Percentiles rank a stretch among this genome's conserved stretches.
Conservation (phyloP, 2,888 invertebrate species). For the Peribatodes rhomboidaria region DNA sequence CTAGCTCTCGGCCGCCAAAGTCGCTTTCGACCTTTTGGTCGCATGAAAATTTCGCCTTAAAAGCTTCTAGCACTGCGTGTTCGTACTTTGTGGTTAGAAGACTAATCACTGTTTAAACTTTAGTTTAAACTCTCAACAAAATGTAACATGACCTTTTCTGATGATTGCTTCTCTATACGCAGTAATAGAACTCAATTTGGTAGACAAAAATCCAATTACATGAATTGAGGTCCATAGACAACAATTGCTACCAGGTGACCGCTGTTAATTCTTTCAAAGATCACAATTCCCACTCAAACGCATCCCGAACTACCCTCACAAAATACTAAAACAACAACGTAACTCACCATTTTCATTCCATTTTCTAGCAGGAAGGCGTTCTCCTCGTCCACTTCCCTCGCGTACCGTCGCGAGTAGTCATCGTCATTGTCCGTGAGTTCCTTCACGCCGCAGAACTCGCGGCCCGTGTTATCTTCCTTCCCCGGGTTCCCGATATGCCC, state of each 20-base stretch:
- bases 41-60: too few species aligned
- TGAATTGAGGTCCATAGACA: too few species aligned
- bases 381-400: slow-evolving; percentile 21
- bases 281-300: not conserved
- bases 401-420: slow-evolving; percentile 18
- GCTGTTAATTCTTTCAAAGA: not conserved
- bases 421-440: slow-evolving; percentile 8
- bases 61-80: too few species aligned
- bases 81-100: too few species aligned
- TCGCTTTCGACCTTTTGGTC: too few species aligned
- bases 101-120: too few species aligned
- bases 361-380: slow-evolving; percentile 21
- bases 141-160: too few species aligned
- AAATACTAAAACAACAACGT: slow-evolving; percentile 16
- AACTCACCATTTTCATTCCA: slow-evolving; percentile 49
- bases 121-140: too few species aligned
- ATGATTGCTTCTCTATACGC: too few species aligned
- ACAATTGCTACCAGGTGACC: not conserved
- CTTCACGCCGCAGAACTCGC: slow-evolving; percentile 14
- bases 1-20: too few species aligned
- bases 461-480: slow-evolving; percentile 14
- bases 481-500: slow-evolving; percentile 12
- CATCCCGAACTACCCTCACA: not conserved
- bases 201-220: too few species aligned
- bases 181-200: too few species aligned